Base-by-base conservation (phyloP, 2,113 vertebrate genomes). In the Sinocyclocheilus anophthalmus region DNA sequence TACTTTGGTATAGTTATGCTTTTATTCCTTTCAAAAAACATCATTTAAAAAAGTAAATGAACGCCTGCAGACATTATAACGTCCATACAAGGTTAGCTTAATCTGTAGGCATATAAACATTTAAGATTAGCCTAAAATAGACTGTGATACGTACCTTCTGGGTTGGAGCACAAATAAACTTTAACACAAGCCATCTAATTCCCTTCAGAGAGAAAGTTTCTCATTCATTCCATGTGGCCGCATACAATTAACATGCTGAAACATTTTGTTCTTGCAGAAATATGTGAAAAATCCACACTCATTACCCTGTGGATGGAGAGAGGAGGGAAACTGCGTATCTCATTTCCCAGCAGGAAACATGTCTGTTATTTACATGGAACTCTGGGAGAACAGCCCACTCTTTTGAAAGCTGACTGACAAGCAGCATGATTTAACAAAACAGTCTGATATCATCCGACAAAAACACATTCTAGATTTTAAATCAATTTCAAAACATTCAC, bases 91-190 rank as follows among this genome's bases (percentile, higher is more conserved):
- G 59, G 4, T n/a, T 14, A 76, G 12, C 22, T 55, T 30, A 10
- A 33, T 11, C 6, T 76, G 3, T 30, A 76, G 7, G 3, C 6
- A 14, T 53, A 30, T 5, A 77, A 37, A 16, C 20, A 72, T 72
- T 72, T 42, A 12, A 72, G 37, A 72, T 39, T 2, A 1, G 18
- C 18, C 33, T 11, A n/a, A 26, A 57, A 76, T 13, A 81, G 37
- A 77, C 10, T 67, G 26, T 59, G 59, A 67, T 18, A 53, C 77
- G 2, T 92, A 95, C 95, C 94, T 81, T 94, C 88, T 33, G 94
- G 94, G 90, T 94, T 94, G 83, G 93, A 94, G 90, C 94, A 94
- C 85, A 95, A 87, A 37, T 95, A 95, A 72, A 95, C 87, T 88
- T 95, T 94, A 37, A 95, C 92, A 91, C 93, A 94, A 70, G 91